A percentile compares a stretch with the other conserved stretches of the same genome.
Conservation (phyloP, 2,113 vertebrate species). For the Mirza zaza region DNA sequence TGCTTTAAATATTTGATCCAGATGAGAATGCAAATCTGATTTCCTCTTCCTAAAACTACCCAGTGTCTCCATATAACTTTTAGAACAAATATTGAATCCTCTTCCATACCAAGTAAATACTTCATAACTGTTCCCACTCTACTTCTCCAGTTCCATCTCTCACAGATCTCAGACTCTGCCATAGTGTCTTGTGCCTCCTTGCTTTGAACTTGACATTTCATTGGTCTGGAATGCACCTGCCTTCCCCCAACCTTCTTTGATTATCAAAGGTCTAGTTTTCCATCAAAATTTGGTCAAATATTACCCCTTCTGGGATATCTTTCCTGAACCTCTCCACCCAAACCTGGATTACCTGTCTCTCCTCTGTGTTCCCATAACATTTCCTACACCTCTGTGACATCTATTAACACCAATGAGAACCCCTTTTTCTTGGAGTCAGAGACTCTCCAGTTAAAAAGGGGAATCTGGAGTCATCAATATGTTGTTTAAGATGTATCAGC, state of each 20-base stretch:
- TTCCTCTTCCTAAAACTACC: background rate
- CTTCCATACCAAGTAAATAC: background rate
- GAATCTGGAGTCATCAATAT: background rate
- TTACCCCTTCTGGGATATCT: background rate
- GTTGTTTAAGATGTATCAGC: background rate
- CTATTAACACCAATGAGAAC: background rate
- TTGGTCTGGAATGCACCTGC: background rate
- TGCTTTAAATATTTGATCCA: background rate
- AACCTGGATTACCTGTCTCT: background rate
- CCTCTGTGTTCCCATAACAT: background rate
- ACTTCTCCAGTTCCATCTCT: background rate
- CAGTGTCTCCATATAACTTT: background rate
- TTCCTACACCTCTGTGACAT: background rate
- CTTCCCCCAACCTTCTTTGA: background rate
- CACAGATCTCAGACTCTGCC: background rate
- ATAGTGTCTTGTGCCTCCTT: background rate
- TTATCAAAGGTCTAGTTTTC: background rate
- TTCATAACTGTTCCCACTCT: background rate
- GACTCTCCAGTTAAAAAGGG: background rate
- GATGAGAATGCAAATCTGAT: background rate
- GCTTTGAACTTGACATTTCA: background rate
- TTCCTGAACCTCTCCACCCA: background rate
- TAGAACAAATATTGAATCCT: background rate
- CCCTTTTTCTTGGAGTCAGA: background rate
- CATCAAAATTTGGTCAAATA: background rate